phyloP scores from a whole-genome alignment of 1,140 invertebrate genomes.

The Wiebesia pumilae region DNA sequence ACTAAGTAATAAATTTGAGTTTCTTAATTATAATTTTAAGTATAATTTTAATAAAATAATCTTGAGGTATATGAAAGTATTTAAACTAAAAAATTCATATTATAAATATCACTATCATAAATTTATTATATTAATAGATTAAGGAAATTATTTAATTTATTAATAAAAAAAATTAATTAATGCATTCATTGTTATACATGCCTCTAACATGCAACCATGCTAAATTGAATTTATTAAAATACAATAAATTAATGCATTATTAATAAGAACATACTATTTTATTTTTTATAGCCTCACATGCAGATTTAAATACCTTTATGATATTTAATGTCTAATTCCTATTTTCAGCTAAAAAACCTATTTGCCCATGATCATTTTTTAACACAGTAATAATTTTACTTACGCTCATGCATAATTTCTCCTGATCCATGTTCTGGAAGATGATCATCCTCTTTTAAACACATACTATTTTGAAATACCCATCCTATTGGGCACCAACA shows the following conservation, averaged over 20 bases:
- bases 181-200: not conserved
- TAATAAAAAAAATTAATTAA: not conserved
- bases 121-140: not conserved
- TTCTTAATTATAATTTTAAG: not conserved
- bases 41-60: not conserved
- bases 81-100: not conserved
- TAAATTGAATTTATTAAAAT: not conserved
- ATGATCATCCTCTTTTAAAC: conserved; percentile 58
- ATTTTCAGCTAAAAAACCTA: conserved; percentile 20
- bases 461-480: conserved; percentile 64
- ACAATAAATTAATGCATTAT: not conserved
- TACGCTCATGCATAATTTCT: conserved; percentile 60
- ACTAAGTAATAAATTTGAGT: conserved; percentile 16
- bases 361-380: not conserved
- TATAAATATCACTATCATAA: not conserved
- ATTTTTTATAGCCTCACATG: conserved; percentile 10
- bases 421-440: conserved; percentile 38
- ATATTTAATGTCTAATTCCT: conserved; percentile 21
- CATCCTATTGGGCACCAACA: conserved; percentile 77
- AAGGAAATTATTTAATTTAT: not conserved
- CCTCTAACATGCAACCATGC: conserved; percentile 33
- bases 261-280: not conserved
- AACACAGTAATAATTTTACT: conserved; percentile 49
- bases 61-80: not conserved
- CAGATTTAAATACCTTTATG: conserved; percentile 33